These are phyloP conservation scores for Sylvietta virens DNA, from an alignment of 2,113 vertebrate genomes.

Conservation along the genomic window DNA sequence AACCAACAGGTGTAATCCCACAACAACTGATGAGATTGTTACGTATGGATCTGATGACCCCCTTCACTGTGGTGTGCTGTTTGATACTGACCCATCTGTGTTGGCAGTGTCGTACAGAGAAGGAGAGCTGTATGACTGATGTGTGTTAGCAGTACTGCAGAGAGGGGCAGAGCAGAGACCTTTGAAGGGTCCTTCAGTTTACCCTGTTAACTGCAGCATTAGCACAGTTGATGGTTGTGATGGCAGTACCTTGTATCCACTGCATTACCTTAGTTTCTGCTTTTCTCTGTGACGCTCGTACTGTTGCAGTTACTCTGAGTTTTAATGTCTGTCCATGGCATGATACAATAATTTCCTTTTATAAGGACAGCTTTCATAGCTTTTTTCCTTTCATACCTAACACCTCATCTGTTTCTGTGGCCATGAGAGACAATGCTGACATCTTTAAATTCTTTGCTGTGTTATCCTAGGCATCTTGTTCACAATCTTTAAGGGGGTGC, in stretches of 20 bases:
- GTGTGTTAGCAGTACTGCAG: not conserved
- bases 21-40: accelerated
- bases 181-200: not conserved
- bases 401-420: not conserved
- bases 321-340: not conserved
- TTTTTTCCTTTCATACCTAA: not conserved
- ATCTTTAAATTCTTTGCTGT: not conserved
- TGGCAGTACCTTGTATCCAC: not conserved
- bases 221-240: not conserved
- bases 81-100: not conserved
- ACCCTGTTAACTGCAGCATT: not conserved
- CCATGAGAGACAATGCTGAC: not conserved
- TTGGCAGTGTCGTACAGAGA: not conserved
- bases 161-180: not conserved
- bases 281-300: not conserved
- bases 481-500: not conserved
- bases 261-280: not conserved
- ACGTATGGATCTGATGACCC: not conserved
- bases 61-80: not conserved
- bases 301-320: not conserved
- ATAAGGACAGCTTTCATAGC: not conserved
- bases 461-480: not conserved
- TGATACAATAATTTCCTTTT: not conserved
- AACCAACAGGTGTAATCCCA: not conserved
- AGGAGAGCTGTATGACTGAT: not conserved